Evolutionary conservation across 2,888 invertebrate genomes (phyloP).

Genomic region (Anarsia innoxiella): DNA sequence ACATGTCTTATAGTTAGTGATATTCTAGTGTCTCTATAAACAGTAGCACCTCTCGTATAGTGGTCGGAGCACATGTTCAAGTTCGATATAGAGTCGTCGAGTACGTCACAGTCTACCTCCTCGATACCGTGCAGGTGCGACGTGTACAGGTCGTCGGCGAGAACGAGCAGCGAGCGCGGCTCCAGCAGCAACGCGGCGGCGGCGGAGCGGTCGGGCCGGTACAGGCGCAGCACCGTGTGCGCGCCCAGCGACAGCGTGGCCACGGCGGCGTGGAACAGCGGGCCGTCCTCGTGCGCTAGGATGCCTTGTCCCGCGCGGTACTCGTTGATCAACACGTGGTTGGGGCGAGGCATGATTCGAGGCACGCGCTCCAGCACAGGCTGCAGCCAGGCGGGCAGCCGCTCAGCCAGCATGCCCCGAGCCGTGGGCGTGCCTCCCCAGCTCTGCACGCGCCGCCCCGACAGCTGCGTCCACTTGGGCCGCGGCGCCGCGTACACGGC

Average conservation of each 20-base stretch:
- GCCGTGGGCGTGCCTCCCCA: constrained; percentile 97
- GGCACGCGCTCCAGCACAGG: background rate
- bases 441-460: constrained; percentile 94
- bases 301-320: constrained; percentile 96
- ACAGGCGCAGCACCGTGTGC: constrained; percentile 81
- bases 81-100: constrained; percentile 78
- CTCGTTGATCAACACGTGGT: constrained; percentile 95
- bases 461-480: constrained; percentile 97
- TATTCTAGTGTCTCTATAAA: constrained; percentile 82
- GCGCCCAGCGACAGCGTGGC: constrained; percentile 95
- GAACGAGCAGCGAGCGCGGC: constrained; percentile 89
- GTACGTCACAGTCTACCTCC: constrained; percentile 79
- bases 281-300: constrained; percentile 97
- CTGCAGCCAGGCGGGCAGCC: constrained; percentile 90
- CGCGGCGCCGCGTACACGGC: constrained; percentile 87
- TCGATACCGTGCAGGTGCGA: constrained; percentile 91
- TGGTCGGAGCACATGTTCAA: constrained; percentile 75
- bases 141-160: constrained; percentile 88
- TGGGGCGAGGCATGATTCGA: constrained; percentile 1
- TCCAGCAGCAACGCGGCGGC: constrained; percentile 83
- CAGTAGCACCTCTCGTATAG: constrained; percentile 69
- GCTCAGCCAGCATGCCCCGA: constrained; percentile 95
- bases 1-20: constrained; percentile 96
- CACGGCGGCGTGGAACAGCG: constrained; percentile 93
- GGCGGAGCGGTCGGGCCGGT: background rate